phyloP scores from a whole-genome alignment of 2,888 invertebrate genomes.

The Lepidochrysops patricia region DNA sequence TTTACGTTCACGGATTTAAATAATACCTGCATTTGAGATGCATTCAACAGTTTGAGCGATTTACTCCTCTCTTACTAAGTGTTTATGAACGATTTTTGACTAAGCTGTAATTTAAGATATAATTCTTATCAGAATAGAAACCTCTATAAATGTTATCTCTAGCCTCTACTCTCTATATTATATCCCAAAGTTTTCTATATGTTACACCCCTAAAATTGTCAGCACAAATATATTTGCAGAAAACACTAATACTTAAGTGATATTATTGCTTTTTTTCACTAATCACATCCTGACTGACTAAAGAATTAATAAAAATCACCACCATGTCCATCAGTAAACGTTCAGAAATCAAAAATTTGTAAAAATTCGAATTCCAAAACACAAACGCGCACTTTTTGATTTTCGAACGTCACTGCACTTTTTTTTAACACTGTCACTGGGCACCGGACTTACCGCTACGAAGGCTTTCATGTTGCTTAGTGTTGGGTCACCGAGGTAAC shows the following conservation, averaged over 20 bases:
- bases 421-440: conserved; percentile 40
- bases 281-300: background rate
- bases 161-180: background rate
- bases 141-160: no score
- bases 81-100: no score
- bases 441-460: conserved; percentile 70
- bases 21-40: no score
- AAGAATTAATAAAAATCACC: background rate
- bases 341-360: conserved; percentile 28
- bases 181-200: no score
- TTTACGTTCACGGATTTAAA: no score
- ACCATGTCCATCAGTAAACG: conserved; percentile 19
- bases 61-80: no score
- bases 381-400: conserved; percentile 38
- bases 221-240: no score
- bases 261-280: background rate
- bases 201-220: no score
- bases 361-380: conserved; percentile 20
- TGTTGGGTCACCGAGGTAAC: conserved; percentile 65
- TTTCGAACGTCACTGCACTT: conserved; percentile 62
- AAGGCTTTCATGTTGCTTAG: conserved; percentile 70
- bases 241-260: background rate
- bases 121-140: no score
- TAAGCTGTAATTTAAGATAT: no score
- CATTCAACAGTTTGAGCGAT: no score